Conservation (phyloP, 2,113 vertebrate species). For the Semicossyphus pulcher region DNA sequence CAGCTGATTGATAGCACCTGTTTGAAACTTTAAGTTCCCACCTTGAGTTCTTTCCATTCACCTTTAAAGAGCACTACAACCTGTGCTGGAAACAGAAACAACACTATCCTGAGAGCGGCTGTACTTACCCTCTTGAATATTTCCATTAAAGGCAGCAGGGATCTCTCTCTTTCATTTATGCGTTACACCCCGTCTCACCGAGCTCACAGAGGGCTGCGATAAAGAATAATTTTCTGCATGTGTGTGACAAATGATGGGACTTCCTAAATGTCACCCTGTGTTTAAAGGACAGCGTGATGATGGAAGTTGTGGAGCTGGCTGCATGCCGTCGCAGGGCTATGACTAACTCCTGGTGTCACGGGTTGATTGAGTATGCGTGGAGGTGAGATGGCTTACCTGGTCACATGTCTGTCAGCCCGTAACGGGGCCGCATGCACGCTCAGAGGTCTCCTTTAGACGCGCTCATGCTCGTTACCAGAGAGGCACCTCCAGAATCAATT, state of each 20-base stretch:
- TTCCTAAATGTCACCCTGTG: slow-evolving; percentile 51
- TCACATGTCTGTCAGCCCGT: slow-evolving; percentile 17
- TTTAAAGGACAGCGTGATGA: slow-evolving; percentile 57
- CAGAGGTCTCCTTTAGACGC: slow-evolving; percentile 36
- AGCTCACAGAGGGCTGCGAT: neutral
- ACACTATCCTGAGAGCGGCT: neutral
- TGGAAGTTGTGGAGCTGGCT: slow-evolving; percentile 52
- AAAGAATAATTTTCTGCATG: neutral
- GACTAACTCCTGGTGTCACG: slow-evolving; percentile 67
- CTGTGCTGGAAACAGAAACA: neutral
- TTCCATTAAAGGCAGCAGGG: neutral
- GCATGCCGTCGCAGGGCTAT: slow-evolving; percentile 35
- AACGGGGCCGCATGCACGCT: slow-evolving; percentile 37
- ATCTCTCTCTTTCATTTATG: neutral
- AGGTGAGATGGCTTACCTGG: slow-evolving; percentile 15
- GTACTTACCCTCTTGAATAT: neutral
- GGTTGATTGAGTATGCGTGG: slow-evolving; percentile 39
- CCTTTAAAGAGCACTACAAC: neutral
- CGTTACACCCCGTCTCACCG: neutral
- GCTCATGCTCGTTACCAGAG: slow-evolving; percentile 1
- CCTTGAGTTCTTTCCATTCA: neutral
- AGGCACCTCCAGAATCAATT: slow-evolving; percentile 50
- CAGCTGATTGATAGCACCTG: slow-evolving; percentile 45
- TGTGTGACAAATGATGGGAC: neutral
- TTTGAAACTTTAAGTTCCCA: slow-evolving; percentile 9